Percentiles rank a stretch among this genome's conserved stretches.
phyloP scores from a whole-genome alignment of 2,888 invertebrate species.

The Smittia sp. region DNA sequence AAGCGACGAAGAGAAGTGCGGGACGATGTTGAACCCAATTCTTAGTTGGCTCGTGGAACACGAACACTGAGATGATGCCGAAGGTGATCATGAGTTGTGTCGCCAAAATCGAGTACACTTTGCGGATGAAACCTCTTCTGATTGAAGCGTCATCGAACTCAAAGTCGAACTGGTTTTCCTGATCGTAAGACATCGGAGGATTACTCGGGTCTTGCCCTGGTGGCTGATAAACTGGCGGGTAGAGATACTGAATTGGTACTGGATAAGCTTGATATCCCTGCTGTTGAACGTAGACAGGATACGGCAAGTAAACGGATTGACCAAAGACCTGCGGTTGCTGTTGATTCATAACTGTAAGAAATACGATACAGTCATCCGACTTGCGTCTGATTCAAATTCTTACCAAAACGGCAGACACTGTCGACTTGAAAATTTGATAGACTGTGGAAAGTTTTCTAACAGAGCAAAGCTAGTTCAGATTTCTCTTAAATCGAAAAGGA shows the following conservation, averaged over 20 bases:
- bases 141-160: slow-evolving; percentile 52
- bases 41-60: slow-evolving; percentile 58
- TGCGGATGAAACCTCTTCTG: slow-evolving; percentile 52
- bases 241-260: not conserved
- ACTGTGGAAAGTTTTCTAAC: too few relatives aligned
- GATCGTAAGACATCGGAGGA: slow-evolving; percentile 42
- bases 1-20: slow-evolving; percentile 66
- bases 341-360: too few relatives aligned
- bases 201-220: slow-evolving; percentile 26
- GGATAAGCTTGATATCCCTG: too few relatives aligned
- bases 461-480: too few relatives aligned
- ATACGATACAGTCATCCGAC: too few relatives aligned
- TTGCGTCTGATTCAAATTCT: too few relatives aligned
- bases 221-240: slow-evolving; percentile 43
- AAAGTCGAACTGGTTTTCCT: slow-evolving; percentile 49
- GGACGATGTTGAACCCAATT: slow-evolving; percentile 59
- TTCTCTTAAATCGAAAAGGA: too few relatives aligned
- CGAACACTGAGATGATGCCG: slow-evolving; percentile 61
- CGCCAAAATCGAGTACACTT: slow-evolving; percentile 53
- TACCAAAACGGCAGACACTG: too few relatives aligned
- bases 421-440: too few relatives aligned
- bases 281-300: too few relatives aligned
- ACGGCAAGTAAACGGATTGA: too few relatives aligned
- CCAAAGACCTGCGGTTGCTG: too few relatives aligned
- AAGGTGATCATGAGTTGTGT: slow-evolving; percentile 63